A percentile compares a stretch with the other conserved stretches of the same genome.
phyloP scores from a whole-genome alignment of 2,888 invertebrate genomes.

The Allophyes oxyacanthae region DNA sequence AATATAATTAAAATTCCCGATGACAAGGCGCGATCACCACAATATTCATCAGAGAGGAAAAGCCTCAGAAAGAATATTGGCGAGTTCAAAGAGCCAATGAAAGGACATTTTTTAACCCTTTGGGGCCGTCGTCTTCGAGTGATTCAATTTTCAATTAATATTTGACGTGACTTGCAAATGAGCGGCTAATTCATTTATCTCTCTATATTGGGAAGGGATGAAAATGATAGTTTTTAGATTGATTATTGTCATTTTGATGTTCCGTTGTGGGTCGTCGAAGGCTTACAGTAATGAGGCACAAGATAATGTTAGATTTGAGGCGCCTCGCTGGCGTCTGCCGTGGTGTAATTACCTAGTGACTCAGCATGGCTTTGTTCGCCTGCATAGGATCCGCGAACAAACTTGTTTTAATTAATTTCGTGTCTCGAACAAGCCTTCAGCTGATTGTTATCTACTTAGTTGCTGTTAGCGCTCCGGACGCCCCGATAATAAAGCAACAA shows the following conservation, averaged over 20 bases:
- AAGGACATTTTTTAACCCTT: conserved; percentile 67
- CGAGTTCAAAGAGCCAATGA: conserved; percentile 57
- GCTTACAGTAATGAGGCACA: conserved; percentile 71
- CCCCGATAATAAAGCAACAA: conserved; percentile 85
- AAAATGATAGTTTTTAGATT: conserved; percentile 47
- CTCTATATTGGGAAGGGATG: conserved; percentile 15
- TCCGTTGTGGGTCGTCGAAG: conserved; percentile 30
- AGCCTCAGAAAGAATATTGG: conserved; percentile 66
- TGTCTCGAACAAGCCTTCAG: conserved; percentile 88
- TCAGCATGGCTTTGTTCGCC: conserved; percentile 88
- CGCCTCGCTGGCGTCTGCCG: conserved; percentile 77
- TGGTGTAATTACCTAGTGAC: conserved; percentile 87
- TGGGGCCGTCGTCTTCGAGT: conserved; percentile 47
- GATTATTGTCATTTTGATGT: conserved; percentile 39
- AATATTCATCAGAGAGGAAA: conserved; percentile 65
- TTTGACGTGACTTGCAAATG: conserved; percentile 60
- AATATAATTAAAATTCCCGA: conserved; percentile 87
- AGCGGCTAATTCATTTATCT: conserved; percentile 48
- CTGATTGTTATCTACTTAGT: conserved; percentile 89
- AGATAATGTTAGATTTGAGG: conserved; percentile 84
- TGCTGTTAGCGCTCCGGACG: conserved; percentile 86
- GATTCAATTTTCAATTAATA: conserved; percentile 57
- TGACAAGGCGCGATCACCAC: conserved; percentile 84
- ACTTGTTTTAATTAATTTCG: conserved; percentile 90
- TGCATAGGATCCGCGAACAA: conserved; percentile 89